These are phyloP conservation scores for Andrena hattorfiana DNA, from an alignment of 2,888 invertebrate genomes.

Conservation along the genomic window DNA sequence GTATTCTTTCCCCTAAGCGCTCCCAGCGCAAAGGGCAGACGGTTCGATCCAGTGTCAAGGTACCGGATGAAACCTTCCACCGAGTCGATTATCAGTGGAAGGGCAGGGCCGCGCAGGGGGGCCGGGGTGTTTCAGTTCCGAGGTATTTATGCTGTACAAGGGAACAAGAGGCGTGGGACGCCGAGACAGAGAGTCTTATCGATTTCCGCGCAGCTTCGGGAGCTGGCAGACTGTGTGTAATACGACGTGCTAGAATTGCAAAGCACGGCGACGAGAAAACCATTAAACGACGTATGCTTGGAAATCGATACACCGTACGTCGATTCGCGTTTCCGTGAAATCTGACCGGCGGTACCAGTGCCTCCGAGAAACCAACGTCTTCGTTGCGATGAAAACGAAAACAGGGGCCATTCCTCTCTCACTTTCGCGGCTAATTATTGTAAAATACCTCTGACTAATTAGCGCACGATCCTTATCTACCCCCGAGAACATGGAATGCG, in stretches of 20 bases:
- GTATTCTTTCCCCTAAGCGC: no score
- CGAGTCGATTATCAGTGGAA: constrained; percentile 36
- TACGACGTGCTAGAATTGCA: constrained; percentile 4
- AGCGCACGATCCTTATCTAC: neutral
- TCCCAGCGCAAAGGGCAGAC: no score
- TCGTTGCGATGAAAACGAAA: neutral
- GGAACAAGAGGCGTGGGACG: constrained; percentile 7
- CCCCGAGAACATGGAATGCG: neutral
- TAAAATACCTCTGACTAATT: constrained; percentile 3
- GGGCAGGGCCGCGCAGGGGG: neutral
- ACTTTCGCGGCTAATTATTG: neutral
- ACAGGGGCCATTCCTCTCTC: neutral
- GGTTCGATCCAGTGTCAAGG: constrained; percentile 47
- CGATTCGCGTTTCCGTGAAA: neutral
- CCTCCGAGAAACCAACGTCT: neutral
- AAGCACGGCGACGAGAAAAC: neutral
- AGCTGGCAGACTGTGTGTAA: constrained; percentile 26
- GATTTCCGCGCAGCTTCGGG: constrained; percentile 25
- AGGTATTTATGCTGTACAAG: constrained; percentile 18
- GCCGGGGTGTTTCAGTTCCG: constrained; percentile 2
- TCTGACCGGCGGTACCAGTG: neutral
- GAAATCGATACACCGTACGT: neutral
- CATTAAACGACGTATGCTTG: neutral
- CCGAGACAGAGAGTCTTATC: constrained; percentile 25
- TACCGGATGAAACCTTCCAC: constrained; percentile 17